These are phyloP conservation scores for Drosophila helvetica DNA, from an alignment of 2,888 invertebrate species.

Conservation along the genomic window DNA sequence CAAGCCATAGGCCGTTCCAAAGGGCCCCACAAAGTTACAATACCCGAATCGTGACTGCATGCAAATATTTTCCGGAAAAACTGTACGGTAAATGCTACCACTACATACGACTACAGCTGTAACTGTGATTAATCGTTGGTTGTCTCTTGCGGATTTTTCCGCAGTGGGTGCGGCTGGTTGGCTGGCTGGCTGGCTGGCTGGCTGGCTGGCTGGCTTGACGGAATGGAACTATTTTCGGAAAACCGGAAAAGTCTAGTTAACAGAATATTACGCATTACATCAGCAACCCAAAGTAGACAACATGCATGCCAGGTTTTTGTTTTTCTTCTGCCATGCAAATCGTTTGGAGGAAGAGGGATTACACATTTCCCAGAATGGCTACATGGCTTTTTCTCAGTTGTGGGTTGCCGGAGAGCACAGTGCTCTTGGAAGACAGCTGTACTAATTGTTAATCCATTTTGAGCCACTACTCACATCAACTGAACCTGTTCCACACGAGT, in stretches of 20 bases:
- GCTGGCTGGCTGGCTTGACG: slow-evolving; percentile 16
- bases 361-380: background rate
- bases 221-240: slow-evolving; percentile 32
- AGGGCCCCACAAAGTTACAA: slow-evolving; percentile 12
- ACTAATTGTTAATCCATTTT: background rate
- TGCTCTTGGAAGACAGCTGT: background rate
- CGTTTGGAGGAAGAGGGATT: background rate
- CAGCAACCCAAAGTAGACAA: slow-evolving; percentile 63
- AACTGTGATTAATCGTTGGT: slow-evolving; percentile 68
- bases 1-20: no score
- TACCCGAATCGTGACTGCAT: slow-evolving; percentile 21
- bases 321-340: background rate
- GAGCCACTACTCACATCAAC: background rate
- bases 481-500: background rate
- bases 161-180: slow-evolving; percentile 55
- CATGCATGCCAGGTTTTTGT: slow-evolving; percentile 21
- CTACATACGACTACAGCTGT: slow-evolving; percentile 20
- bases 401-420: background rate
- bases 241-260: slow-evolving; percentile 54
- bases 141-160: slow-evolving; percentile 8
- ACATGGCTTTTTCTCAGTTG: background rate
- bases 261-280: slow-evolving; percentile 61
- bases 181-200: background rate
- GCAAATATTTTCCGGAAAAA: slow-evolving; percentile 36
- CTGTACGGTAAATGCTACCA: slow-evolving; percentile 29